phyloP scores from a whole-genome alignment of 2,797 vertebrate species.

The Selene dorsalis region DNA sequence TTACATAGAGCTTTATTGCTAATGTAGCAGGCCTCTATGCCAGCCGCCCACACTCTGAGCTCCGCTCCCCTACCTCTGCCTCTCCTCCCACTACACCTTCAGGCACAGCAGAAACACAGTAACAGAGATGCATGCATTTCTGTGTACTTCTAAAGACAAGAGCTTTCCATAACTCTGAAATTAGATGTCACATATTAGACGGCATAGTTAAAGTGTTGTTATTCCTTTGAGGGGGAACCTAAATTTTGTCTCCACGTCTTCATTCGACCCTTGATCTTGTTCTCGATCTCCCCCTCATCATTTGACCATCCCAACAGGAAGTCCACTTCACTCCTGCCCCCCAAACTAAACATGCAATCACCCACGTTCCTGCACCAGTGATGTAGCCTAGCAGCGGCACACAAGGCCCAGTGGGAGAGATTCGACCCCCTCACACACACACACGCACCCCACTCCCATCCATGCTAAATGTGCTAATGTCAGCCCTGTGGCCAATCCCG shows the following conservation, averaged over 20 bases:
- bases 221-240: constrained; percentile 5
- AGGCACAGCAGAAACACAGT: constrained; percentile 76
- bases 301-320: constrained; percentile 77
- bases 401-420: constrained; percentile 67
- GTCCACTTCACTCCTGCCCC: constrained; percentile 71
- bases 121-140: constrained; percentile 61
- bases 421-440: constrained; percentile 13
- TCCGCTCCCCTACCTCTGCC: constrained; percentile 82
- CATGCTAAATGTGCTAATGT: constrained; percentile 68
- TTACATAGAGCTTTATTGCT: constrained; percentile 91
- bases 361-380: constrained; percentile 77
- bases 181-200: constrained; percentile 47
- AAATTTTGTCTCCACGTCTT: constrained; percentile 24
- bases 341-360: constrained; percentile 56
- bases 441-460: constrained; percentile 30
- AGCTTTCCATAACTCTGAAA: constrained; percentile 48
- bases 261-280: constrained; percentile 35
- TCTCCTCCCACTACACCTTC: constrained; percentile 85
- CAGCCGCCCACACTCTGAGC: constrained; percentile 85
- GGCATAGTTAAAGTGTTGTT: constrained; percentile 28
- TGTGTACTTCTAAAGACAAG: constrained; percentile 59
- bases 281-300: constrained; percentile 66
- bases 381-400: constrained; percentile 81
- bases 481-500: constrained; percentile 78
- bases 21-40: constrained; percentile 88